Conservation (phyloP, 2,113 vertebrate genomes). For the Eretmochelys imbricata region DNA sequence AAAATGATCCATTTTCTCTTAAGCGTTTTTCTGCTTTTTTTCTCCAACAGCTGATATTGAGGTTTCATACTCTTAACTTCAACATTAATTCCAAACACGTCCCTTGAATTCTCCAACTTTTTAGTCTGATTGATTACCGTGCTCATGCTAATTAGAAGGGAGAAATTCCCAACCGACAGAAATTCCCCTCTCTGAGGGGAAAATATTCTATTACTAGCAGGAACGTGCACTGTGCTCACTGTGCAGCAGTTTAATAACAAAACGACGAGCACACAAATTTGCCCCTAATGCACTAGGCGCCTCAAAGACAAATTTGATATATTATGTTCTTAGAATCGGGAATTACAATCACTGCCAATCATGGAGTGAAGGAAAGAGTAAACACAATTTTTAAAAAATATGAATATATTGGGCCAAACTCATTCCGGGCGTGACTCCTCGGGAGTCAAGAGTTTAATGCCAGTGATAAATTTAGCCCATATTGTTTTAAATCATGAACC, state of each 20-base stretch:
- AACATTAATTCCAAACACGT: constrained; percentile 21
- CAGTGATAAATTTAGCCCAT: background rate
- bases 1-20: constrained; percentile 26
- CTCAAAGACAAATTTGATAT: constrained; percentile 21
- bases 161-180: constrained; percentile 24
- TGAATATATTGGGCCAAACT: background rate
- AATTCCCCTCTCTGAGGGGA: constrained; percentile 20
- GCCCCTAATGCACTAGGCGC: background rate
- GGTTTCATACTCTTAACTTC: constrained; percentile 18
- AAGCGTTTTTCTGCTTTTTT: constrained; percentile 1
- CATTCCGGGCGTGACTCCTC: background rate
- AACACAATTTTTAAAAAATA: background rate
- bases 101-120: constrained; percentile 33
- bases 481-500: background rate
- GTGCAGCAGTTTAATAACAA: constrained; percentile 26
- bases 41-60: constrained; percentile 18
- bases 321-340: background rate
- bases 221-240: background rate
- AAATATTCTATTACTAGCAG: background rate
- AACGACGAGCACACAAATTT: constrained; percentile 12
- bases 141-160: constrained; percentile 25
- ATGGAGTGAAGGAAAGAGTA: background rate
- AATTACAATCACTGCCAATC: constrained; percentile 10
- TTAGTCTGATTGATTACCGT: constrained; percentile 16
- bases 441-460: background rate